Evolutionary conservation across 2,888 invertebrate genomes (phyloP), one percentile per base, ranked within the genome.

Genomic region (Anorthoa munda): DNA sequence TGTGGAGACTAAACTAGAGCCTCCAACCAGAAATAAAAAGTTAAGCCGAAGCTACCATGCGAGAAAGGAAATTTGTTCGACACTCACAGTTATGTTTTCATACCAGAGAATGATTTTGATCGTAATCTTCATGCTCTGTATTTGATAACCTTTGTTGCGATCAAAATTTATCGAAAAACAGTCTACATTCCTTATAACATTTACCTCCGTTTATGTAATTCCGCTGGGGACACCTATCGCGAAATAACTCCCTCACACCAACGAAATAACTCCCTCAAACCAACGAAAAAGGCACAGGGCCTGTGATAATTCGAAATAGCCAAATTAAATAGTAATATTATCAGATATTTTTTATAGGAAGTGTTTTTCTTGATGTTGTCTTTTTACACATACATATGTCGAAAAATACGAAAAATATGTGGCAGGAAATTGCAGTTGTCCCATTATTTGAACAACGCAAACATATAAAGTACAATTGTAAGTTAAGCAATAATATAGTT

Each of bases 341-440:
- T 23, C 48, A 45, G 17, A 66, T 76, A 76, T 76, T 81, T 81
- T 81, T 81, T 79, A 66, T 79, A 76, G 45, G 4, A 63, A 51
- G 9, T 71, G 31, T 78, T 58, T 58, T 56, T 58, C 12, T 51
- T 7, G 18, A 21, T 58, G 26, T 73, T 58, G 45, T 78, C 1
- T 48, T 9, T 64, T 64, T 50, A n/a, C 55, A 50, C 4, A 9
- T n/a, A 26, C 26, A 26, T 12, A 31, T 23, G 3, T 23, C 15
- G 15, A 45, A 26, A 48, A 23, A 39, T 13, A 56, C 17, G 13
- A 12, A 17, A 48, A 18, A 39, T 26, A 75, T 11, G 4, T 50
- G 39, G 39, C 21, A 48, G 11, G 4, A 53, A 53, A 12, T 21
- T 21, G 21, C 12, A 53, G 53, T 4, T n/a, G n/a, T 53, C 12